Percentiles rank a stretch among this genome's conserved stretches.
phyloP scores from a whole-genome alignment of 2,113 vertebrate species.

The Hystrix cristata region DNA sequence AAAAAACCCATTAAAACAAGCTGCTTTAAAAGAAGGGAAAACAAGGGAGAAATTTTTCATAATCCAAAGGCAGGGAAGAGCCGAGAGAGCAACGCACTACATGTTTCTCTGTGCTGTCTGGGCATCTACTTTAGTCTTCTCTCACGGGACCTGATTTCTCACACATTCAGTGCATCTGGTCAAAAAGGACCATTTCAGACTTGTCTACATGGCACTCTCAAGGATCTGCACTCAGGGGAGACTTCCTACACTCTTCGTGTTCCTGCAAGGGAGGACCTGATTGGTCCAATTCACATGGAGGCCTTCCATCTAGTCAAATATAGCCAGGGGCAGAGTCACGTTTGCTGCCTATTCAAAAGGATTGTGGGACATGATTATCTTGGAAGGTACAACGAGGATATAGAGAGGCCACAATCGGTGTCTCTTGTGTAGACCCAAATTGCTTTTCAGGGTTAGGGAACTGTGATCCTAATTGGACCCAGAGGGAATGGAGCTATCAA shows the following conservation, averaged over 20 bases:
- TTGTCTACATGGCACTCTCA: background rate
- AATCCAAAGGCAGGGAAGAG: background rate
- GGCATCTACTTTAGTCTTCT: background rate
- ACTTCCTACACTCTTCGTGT: background rate
- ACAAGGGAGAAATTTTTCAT: background rate
- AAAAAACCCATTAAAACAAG: background rate
- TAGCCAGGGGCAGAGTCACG: background rate
- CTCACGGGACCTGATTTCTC: background rate
- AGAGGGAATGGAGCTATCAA: background rate
- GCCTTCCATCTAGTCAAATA: background rate
- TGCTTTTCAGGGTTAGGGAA: background rate
- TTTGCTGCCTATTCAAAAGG: background rate
- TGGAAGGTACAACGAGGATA: background rate
- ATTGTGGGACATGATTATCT: background rate
- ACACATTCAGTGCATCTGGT: background rate
- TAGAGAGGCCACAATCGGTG: background rate
- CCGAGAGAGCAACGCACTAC: background rate
- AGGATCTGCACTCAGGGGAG: background rate
- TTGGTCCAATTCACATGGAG: background rate
- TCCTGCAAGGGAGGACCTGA: background rate
- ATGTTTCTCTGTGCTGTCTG: background rate
- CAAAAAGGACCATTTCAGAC: background rate
- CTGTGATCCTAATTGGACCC: background rate
- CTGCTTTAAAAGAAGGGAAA: conserved; percentile 29
- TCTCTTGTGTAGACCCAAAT: background rate